A percentile compares a stretch with the other conserved stretches of the same genome.
phyloP scores from a whole-genome alignment of 2,888 invertebrate species.

The Gnatocerus cornutus region DNA sequence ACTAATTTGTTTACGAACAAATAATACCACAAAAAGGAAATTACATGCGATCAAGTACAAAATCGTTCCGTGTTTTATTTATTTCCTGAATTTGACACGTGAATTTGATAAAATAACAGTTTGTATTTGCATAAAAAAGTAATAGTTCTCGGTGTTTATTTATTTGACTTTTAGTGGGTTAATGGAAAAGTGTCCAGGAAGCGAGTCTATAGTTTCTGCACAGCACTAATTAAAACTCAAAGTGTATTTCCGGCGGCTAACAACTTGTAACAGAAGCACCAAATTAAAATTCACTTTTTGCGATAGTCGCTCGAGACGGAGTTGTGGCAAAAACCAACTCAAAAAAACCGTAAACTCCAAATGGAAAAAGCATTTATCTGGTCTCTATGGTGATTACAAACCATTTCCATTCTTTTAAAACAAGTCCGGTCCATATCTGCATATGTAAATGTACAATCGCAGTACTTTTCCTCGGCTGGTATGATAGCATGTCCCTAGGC shows the following conservation, averaged over 20 bases:
- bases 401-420: slow-evolving; percentile 56
- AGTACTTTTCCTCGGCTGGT: slow-evolving; percentile 47
- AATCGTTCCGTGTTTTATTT: too few relatives aligned
- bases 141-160: too few relatives aligned
- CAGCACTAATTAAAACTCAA: slow-evolving; percentile 15
- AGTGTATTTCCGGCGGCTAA: slow-evolving; percentile 20
- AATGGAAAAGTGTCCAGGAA: neutral
- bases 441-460: slow-evolving; percentile 59
- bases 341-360: slow-evolving; percentile 42
- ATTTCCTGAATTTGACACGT: too few relatives aligned
- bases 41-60: too few relatives aligned
- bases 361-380: slow-evolving; percentile 55
- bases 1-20: too few relatives aligned
- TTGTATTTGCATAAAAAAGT: too few relatives aligned
- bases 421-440: slow-evolving; percentile 55
- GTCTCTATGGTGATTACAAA: slow-evolving; percentile 54
- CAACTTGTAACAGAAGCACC: slow-evolving; percentile 25
- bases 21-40: too few relatives aligned
- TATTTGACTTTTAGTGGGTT: neutral
- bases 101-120: too few relatives aligned
- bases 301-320: slow-evolving; percentile 28
- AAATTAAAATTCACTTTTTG: slow-evolving; percentile 42
- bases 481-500: slow-evolving; percentile 54
- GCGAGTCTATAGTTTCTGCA: neutral
- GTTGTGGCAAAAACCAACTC: slow-evolving; percentile 19